Evolutionary conservation across 2,113 vertebrate genomes (phyloP), one percentile per base, ranked within the genome.

Genomic region (Athene cunicularia): DNA sequence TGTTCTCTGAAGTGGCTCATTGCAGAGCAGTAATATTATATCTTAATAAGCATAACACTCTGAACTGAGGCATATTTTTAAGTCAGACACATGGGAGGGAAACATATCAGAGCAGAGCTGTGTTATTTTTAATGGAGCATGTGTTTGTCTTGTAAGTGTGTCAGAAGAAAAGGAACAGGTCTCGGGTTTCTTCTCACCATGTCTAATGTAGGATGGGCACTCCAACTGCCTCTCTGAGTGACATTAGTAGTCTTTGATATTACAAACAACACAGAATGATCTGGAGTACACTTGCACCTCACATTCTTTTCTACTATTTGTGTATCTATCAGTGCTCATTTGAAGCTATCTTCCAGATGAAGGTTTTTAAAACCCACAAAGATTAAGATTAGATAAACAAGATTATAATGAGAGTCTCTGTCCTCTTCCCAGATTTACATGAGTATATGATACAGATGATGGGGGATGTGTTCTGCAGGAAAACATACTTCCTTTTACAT

Each of bases 41-140:
- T 80, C 93, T 97, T 97, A 87, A 92, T 93, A 96, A 81, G 88
- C 95, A 97, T 86, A 82, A 96, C 93, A 79, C 88, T 95, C 97
- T 97, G 96, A 98, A 94, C 90, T 86, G 96, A 96, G 77, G 97
- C 92, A 90, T 93, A 95, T 97, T 98, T 97, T 98, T 97, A 97
- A 97, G 95, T 74, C 66, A 47, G 95, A 88, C 80, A 84, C 96
- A 91, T 84, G 96, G 96, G 97, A 97, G 95, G 94, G 91, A 92
- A 98, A 76, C 81, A 71, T 87, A 97, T 93, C 98, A 97, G 97
- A 97, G 92, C 89, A 92, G 97, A 87, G 93, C 95, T 97, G 98
- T 99, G 98, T 98, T 99, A 98, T 98, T 99, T 99, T 98, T 98
- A 98, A 98, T 93, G 97, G 98, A 97, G 97, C 98, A 98, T 97